Evolutionary conservation across 1,140 invertebrate genomes (phyloP), one percentile per base, ranked within the genome.

Genomic region (Diachasma alloeum): DNA sequence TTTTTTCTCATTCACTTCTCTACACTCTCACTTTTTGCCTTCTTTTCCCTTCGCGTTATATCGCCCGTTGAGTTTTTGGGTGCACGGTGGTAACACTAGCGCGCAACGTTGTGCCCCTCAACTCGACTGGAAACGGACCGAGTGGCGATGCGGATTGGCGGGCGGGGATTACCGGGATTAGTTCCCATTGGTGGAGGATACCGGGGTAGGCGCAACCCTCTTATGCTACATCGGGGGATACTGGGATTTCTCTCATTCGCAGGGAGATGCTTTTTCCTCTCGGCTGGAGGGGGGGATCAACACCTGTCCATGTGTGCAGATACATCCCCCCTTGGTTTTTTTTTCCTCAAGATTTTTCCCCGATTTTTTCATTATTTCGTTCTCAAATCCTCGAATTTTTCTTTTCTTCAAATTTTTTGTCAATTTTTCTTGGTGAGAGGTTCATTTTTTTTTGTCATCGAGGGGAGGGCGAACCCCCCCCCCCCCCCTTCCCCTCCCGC

Each of bases 151-250:
- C 17, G 36, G 74, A 75, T 76, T 76, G 75, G 75, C 69, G 75
- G 75, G 56, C 56, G 53, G 9, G 19, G 39, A 72, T 13, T 36
- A 10, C 36, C 11, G 36, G 39, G 68, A 26, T 39, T 31, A 19
- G 4, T 39, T 72, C 26, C 53, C 37, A 88, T 88, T 88, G 87
- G 87, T 74, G 9, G 53, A 31, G 24, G 10, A 5, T 42, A 78
- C 15, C 71, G 79, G 83, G 86, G 88, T 85, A 83, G 87, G 84
- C 63, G 74, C 85, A 81, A 83, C 81, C 83, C 84, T 78, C 85
- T 82, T 80, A 81, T 82, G 79, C 75, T 71, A 59, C 70, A 56
- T 81, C 72, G 22, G 24, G 24, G 24, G 59, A 19, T 8, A 17
- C 59, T 63, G 11, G 19, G 8, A 53, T 63, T 63, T 63, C 59